These are phyloP conservation scores for Prionace glauca DNA, from an alignment of 2,797 vertebrate species.

Conservation along the genomic window DNA sequence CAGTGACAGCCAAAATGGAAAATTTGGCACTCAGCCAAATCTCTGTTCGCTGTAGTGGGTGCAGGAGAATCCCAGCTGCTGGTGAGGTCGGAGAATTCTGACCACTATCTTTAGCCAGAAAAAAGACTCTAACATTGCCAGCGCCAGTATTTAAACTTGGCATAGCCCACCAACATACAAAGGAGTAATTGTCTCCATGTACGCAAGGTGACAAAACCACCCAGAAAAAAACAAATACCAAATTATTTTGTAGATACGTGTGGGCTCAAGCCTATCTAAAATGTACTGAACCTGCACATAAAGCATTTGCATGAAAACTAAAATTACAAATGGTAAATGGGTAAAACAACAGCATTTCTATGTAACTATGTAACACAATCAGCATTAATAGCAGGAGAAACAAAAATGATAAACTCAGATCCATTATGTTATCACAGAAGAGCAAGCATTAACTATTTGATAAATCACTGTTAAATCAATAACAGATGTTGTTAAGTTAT, in stretches of 20 bases:
- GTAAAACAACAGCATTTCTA: background rate
- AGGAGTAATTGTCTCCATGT: background rate
- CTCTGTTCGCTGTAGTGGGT: no score
- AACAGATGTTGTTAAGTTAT: background rate
- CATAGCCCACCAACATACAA: background rate
- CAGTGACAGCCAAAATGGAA: no score
- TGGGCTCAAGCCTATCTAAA: background rate
- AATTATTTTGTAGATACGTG: background rate
- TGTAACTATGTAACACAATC: background rate
- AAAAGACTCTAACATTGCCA: no score
- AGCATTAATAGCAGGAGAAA: background rate
- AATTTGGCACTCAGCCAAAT: no score
- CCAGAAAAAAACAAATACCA: background rate
- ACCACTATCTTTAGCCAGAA: no score
- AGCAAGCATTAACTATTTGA: background rate
- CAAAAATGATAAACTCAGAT: background rate
- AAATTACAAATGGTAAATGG: background rate
- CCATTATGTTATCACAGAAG: background rate
- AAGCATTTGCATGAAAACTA: background rate
- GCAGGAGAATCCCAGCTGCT: no score
- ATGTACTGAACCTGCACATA: background rate
- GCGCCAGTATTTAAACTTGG: background rate
- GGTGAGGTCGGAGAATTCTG: no score
- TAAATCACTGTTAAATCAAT: slow-evolving; percentile 1
- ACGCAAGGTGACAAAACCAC: background rate